These are phyloP conservation scores for Microtus oregoni DNA, from an alignment of 2,113 vertebrate species.

Conservation along the genomic window DNA sequence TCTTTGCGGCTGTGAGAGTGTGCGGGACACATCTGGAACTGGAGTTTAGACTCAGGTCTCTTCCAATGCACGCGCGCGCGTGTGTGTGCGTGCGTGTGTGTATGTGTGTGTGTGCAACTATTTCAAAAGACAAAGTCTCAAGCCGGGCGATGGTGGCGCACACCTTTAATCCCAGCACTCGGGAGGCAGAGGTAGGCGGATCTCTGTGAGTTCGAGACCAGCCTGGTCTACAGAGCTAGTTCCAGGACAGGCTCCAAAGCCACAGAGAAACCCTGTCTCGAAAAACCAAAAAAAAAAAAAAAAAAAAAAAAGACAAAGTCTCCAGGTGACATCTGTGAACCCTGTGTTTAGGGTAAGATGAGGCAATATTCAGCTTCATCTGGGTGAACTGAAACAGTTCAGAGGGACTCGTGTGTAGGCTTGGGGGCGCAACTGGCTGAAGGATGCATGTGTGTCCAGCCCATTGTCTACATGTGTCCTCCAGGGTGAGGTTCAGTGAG, in stretches of 20 bases:
- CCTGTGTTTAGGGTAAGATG: not conserved
- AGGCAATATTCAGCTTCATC: not conserved
- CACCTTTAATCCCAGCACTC: no score
- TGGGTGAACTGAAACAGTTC: not conserved
- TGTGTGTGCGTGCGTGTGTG: fast-evolving
- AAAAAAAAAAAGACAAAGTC: not conserved
- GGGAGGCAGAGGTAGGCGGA: no score
- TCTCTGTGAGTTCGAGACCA: no score
- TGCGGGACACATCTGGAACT: no score
- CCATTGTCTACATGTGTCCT: not conserved
- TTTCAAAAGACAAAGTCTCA: not conserved
- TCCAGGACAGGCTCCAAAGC: no score
- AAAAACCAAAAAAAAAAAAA: no score
- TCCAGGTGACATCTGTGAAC: not conserved
- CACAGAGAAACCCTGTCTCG: no score
- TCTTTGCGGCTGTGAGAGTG: not conserved
- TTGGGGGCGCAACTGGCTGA: not conserved
- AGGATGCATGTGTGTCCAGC: not conserved
- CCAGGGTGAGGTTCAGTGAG: not conserved
- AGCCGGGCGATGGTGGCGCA: no score
- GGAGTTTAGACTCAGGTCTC: not conserved
- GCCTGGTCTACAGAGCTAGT: no score
- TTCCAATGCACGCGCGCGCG: fast-evolving
- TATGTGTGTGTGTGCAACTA: not conserved
- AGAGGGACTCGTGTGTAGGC: not conserved